Percentiles rank a stretch among this genome's conserved stretches.
Conservation (phyloP, 2,113 vertebrate genomes). For the Rynchops niger region DNA sequence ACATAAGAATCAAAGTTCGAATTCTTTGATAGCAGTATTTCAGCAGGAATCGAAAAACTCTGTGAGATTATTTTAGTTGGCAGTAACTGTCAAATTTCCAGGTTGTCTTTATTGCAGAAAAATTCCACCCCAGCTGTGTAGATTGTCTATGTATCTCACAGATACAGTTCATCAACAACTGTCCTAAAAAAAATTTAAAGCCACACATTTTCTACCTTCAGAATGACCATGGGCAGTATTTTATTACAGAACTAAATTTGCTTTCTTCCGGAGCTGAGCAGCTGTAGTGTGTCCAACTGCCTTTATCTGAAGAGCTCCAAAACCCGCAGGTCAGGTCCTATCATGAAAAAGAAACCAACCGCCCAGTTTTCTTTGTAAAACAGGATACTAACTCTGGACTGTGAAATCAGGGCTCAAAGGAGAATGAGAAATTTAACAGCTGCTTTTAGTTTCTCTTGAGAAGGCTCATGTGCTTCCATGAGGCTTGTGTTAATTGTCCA, state of each 20-base stretch:
- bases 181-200: not conserved
- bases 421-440: slow-evolving; percentile 34
- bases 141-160: not conserved
- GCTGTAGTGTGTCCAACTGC: not conserved
- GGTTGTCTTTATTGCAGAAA: not conserved
- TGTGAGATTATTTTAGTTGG: not conserved
- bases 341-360: slow-evolving; percentile 3
- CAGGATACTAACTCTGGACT: slow-evolving; percentile 1
- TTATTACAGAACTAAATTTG: not conserved
- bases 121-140: not conserved
- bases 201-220: not conserved
- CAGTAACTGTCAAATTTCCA: not conserved
- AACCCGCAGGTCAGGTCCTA: slow-evolving; percentile 14
- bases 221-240: not conserved
- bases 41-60: not conserved
- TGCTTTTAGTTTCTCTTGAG: slow-evolving; percentile 41
- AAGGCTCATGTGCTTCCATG: not conserved
- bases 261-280: slow-evolving; percentile 12
- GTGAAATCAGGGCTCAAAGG: slow-evolving; percentile 39
- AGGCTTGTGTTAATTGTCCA: not conserved
- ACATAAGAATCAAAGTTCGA: not conserved
- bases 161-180: not conserved
- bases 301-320: slow-evolving; percentile 25
- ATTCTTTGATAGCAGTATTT: not conserved
- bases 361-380: slow-evolving; percentile 16